These are phyloP conservation scores for Physeter macrocephalus DNA, from an alignment of 2,113 vertebrate species.

Conservation along the genomic window DNA sequence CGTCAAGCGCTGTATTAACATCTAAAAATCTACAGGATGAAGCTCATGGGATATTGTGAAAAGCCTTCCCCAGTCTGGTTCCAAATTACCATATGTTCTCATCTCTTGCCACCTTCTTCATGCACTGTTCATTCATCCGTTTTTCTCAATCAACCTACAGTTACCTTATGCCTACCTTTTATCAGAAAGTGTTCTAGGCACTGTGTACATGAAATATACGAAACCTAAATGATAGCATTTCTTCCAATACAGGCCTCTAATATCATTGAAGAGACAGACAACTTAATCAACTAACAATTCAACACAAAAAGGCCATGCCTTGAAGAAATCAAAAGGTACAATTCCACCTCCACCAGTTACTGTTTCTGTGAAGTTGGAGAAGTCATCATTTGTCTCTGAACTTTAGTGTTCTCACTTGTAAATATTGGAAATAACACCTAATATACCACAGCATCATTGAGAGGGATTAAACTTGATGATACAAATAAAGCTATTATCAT, in stretches of 20 bases:
- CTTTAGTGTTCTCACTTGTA: not conserved
- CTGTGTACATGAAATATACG: not conserved
- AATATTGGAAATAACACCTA: constrained; percentile 6
- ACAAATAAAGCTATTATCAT: constrained; percentile 24
- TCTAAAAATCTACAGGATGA: not conserved
- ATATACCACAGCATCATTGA: not conserved
- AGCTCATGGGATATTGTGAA: not conserved
- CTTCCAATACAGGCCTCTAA: not conserved
- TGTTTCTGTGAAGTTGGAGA: not conserved
- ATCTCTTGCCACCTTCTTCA: not conserved
- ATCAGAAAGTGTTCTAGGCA: not conserved
- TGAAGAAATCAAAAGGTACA: not conserved
- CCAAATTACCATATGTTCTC: not conserved
- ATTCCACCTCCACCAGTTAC: not conserved
- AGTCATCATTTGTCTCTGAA: not conserved
- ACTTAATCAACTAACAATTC: not conserved
- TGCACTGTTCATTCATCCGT: not conserved
- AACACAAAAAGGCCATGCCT: not conserved
- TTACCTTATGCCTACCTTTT: not conserved
- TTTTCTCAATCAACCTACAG: not conserved
- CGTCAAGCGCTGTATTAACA: not conserved
- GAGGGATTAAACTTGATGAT: not conserved
- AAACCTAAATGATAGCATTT: not conserved
- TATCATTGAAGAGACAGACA: not conserved
- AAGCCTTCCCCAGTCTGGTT: not conserved